A percentile compares a stretch with the other conserved stretches of the same genome.
Conservation (phyloP, 2,888 invertebrate genomes). For the Luffia ferchaultella region DNA sequence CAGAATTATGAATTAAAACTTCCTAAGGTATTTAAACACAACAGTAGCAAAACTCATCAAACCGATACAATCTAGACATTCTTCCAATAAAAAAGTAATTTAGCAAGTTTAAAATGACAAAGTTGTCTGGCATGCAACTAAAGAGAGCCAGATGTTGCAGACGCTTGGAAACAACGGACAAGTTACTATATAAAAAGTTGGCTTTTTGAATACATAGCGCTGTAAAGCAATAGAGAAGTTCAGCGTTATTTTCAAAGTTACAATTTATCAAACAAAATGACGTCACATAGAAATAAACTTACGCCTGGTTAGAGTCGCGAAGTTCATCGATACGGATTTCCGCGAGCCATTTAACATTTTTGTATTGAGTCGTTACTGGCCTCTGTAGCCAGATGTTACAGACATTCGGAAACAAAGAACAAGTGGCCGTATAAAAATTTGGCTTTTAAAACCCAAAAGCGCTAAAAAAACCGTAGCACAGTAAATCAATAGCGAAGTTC, state of each 20-base stretch:
- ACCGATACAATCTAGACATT: not conserved
- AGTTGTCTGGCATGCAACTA: conserved; percentile 50
- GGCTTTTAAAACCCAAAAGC: too few relatives aligned
- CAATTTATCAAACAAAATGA: too few relatives aligned
- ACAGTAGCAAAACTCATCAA: not conserved
- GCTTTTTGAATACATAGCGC: conserved; percentile 48
- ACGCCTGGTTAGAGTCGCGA: too few relatives aligned
- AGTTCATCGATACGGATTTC: too few relatives aligned
- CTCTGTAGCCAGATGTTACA: too few relatives aligned
- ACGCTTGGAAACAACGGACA: conserved; percentile 58
- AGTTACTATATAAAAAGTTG: conserved; percentile 57
- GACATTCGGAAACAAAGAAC: too few relatives aligned
- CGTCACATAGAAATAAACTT: too few relatives aligned
- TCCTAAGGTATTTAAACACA: not conserved
- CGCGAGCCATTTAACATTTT: too few relatives aligned
- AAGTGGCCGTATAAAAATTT: not conserved
- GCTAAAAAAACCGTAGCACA: too few relatives aligned
- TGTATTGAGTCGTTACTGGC: too few relatives aligned
- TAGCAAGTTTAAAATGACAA: conserved; percentile 46
- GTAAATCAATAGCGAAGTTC: too few relatives aligned
- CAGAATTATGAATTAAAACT: not conserved
- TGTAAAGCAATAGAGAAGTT: conserved; percentile 59
- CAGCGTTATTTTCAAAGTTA: conserved; percentile 36
- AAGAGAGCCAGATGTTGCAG: conserved; percentile 57
- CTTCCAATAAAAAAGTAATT: not conserved